These are phyloP conservation scores for Eulemur mongoz DNA, from an alignment of 2,797 vertebrate species.

Conservation along the genomic window DNA sequence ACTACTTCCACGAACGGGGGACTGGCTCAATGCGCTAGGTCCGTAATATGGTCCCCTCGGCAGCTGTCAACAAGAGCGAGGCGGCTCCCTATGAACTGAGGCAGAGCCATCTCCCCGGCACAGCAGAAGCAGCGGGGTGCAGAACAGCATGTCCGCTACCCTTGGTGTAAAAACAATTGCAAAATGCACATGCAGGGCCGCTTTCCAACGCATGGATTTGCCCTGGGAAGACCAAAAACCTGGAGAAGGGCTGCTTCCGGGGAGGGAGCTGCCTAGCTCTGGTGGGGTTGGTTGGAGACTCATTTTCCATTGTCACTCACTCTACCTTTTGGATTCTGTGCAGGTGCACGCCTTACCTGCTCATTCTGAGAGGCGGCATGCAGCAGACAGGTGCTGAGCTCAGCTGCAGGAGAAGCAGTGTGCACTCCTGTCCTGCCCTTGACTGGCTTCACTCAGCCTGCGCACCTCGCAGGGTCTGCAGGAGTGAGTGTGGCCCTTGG, in stretches of 20 bases:
- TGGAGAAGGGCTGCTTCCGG: not conserved
- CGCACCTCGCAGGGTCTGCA: not conserved
- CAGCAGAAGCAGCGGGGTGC: not conserved
- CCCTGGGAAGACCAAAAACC: not conserved
- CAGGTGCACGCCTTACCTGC: accelerated
- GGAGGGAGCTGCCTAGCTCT: too few species aligned
- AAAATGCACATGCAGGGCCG: not conserved
- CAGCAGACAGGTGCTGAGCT: not conserved
- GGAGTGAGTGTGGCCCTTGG: not conserved
- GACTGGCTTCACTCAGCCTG: not conserved
- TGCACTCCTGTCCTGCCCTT: not conserved
- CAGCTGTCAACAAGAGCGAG: not conserved
- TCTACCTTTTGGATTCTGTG: not conserved
- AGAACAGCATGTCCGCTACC: not conserved
- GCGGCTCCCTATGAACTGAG: not conserved
- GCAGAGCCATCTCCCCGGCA: not conserved
- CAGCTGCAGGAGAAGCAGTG: not conserved
- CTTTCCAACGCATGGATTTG: not conserved
- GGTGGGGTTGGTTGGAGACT: not conserved
- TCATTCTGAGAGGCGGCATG: not conserved
- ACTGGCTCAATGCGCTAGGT: too few species aligned
- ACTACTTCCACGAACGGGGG: accelerated
- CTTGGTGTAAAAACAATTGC: not conserved
- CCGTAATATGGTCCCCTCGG: not conserved
- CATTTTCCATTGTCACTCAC: too few species aligned